Evolutionary conservation across 2,113 vertebrate species (phyloP).

Genomic region (Copsychus sechellarum): DNA sequence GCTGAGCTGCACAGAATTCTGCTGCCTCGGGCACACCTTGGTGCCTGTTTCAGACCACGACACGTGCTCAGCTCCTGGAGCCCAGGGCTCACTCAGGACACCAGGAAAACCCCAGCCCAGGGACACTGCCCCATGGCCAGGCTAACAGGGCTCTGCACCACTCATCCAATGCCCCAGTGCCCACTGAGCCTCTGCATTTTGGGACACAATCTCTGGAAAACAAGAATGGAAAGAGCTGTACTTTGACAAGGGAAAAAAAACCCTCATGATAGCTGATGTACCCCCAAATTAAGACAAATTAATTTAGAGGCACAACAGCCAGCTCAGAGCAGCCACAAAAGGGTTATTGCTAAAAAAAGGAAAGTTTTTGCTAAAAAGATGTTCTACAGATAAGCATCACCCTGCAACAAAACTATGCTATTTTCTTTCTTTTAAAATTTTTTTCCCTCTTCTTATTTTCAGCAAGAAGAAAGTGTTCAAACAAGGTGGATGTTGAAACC

Average conservation of each 20-base stretch:
- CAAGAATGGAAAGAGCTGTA: constrained; percentile 19
- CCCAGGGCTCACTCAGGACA: not conserved
- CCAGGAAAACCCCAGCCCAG: not conserved
- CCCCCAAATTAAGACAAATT: not conserved
- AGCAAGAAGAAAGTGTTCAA: not conserved
- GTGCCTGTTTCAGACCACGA: not conserved
- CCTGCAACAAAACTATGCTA: not conserved
- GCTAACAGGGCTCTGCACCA: not conserved
- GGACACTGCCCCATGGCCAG: not conserved
- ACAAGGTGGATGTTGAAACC: not conserved
- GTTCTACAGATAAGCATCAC: not conserved
- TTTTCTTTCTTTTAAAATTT: too few relatives aligned
- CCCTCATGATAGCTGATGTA: not conserved
- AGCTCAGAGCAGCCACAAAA: not conserved
- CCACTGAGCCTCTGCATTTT: constrained; percentile 56
- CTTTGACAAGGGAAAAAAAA: not conserved
- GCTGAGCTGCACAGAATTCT: not conserved
- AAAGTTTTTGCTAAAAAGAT: not conserved
- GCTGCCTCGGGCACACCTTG: not conserved
- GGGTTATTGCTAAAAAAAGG: not conserved
- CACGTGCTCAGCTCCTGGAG: not conserved
- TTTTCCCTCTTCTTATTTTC: not conserved
- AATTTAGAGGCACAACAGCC: not conserved
- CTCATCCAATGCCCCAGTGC: constrained; percentile 40
- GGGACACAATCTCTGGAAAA: constrained; percentile 55